These are phyloP conservation scores for Acanthosepion lycidas DNA, from an alignment of 2,888 invertebrate genomes.

Conservation along the genomic window DNA sequence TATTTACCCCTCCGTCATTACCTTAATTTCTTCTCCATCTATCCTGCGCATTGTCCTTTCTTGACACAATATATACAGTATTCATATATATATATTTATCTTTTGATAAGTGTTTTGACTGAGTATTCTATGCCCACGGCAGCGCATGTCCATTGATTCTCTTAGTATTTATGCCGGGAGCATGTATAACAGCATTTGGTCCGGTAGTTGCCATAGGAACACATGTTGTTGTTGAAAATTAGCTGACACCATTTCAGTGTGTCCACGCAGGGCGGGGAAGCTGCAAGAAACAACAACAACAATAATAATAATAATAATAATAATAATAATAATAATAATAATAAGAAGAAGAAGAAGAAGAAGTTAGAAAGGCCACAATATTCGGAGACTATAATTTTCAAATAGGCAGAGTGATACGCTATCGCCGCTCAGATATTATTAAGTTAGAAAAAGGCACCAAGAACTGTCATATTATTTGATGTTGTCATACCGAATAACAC, in stretches of 20 bases:
- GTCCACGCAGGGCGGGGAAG: constrained; percentile 58
- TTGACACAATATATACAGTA: background rate
- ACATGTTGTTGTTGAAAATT: constrained; percentile 63
- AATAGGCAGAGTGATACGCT: too few relatives aligned
- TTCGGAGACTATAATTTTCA: too few relatives aligned
- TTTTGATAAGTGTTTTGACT: background rate
- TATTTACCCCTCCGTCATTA: background rate
- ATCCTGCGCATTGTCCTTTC: background rate
- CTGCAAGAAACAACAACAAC: background rate
- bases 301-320: background rate
- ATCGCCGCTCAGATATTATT: too few relatives aligned
- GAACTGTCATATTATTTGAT: too few relatives aligned
- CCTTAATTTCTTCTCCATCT: background rate
- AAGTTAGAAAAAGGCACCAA: too few relatives aligned
- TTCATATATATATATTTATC: background rate
- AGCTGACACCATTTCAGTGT: constrained; percentile 63
- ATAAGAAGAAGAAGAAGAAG: background rate
- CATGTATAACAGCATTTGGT: constrained; percentile 64
- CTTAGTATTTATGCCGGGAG: background rate
- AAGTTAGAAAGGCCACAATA: too few relatives aligned
- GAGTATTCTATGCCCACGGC: background rate
- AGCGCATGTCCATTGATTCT: background rate
- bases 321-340: background rate
- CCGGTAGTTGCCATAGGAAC: constrained; percentile 64
- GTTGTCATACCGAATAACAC: too few relatives aligned